Base-by-base conservation (phyloP, 2,888 invertebrate genomes). In the Parapristionchus giblindavisi region DNA sequence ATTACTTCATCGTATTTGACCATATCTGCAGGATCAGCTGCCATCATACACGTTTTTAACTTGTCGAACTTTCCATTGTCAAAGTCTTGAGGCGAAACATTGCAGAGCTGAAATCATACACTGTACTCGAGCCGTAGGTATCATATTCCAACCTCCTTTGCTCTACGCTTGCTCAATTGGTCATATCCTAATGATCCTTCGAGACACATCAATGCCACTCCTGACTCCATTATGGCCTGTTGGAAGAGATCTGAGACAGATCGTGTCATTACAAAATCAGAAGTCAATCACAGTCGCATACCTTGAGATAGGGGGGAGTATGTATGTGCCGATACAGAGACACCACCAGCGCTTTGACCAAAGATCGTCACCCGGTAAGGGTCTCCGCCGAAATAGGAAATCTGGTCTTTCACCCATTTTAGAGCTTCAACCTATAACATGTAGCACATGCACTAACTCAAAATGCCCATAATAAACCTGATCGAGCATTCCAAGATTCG, bases 181-280 rank as follows among this genome's bases (percentile, higher is more conserved):
- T 66, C 65, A 24, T 38, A 40, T 36, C 75, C 75, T 1, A 75
- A 54, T 4, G 66, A 40, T 36, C 75, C 75, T 36, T 75, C 75
- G 48, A 68, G 58, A 6, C 38, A 27, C 8, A 54, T 75, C 6
- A 75, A 68, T 5, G 51, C 75, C 1, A 75, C 75, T 40, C 75
- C 75, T 2, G 75, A 75, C 32, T 75, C 43, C 75, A 68, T 75
- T 40, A 75, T 75, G 2, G 58, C 75, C 60, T 75, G 75, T 29
- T 66, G 68, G 68, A 75, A 68, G 43, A 75, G 68, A 36, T 68
- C 75, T 75, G 68, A 3, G 65, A 40, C 4, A n/a, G n/a, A n/a
- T n/a, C n/a, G n/a, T n/a, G n/a, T n/a, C n/a, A n/a, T n/a, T n/a
- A n/a, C 40, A n/a, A n/a, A 40, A 24, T n/a, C 43, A 21, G n/a